Base-by-base conservation (phyloP, 2,113 vertebrate genomes). In the Callocephalon fimbriatum region DNA sequence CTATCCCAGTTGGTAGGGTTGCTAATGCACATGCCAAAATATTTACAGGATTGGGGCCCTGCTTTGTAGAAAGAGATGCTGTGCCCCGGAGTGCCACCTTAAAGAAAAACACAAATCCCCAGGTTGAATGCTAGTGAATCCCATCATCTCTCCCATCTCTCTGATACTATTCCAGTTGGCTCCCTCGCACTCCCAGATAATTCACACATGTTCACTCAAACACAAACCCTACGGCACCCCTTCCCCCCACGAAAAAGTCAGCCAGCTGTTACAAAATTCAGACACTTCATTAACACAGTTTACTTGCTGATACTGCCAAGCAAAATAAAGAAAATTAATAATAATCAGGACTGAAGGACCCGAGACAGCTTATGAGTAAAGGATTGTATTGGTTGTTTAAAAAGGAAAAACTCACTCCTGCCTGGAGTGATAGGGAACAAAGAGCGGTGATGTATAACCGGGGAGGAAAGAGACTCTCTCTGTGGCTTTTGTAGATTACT, bases 241-340 rank as follows among this genome's bases (percentile, higher is more conserved):
- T 53, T 85, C 67, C 53, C 72, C 67, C 56, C n/a, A 19, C 0
- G 10, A 48, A 62, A 94, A 93, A 93, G 75, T 82, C 90, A 95
- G 71, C 58, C 71, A 95, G 93, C 63, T 96, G 87, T 86, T 94
- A 89, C 25, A 94, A 67, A 92, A 94, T 95, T 80, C 89, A 86
- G 93, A 78, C 61, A 89, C 90, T 95, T 93, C 77, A 88, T 88
- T 93, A 97, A 88, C 73, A 81, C 47, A 74, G 80, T 89, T 95
- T 95, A 88, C 63, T 90, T 70, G 71, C 58, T 82, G 83, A 85
- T 78, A 79, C 47, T 76, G 95, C 75, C 74, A 96, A 94, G 86
- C 61, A 96, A 97, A 98, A 97, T 18, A 91, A 50, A 95, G 82
- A 45, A 59, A 92, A 93, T 92, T 81, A 95, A 93, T 92, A 95